A percentile compares a stretch with the other conserved stretches of the same genome.
Evolutionary conservation across 2,113 vertebrate genomes (phyloP).

Genomic region (Malurus alboscapulatus): DNA sequence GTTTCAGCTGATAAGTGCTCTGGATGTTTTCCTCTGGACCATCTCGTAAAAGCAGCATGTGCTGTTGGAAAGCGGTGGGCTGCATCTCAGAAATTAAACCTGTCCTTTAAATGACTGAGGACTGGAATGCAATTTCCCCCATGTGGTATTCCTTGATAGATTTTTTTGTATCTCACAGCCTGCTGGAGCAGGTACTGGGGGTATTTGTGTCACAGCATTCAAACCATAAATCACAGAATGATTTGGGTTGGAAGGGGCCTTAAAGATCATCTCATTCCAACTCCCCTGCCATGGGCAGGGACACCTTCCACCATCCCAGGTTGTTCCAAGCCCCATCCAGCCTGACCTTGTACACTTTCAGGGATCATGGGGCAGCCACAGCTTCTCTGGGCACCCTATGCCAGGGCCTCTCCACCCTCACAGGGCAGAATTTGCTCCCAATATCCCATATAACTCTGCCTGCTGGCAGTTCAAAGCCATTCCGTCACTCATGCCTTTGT

Average conservation of each 20-base stretch:
- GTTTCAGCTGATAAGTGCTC: constrained; percentile 19
- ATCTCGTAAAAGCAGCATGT: background rate
- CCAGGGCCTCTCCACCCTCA: background rate
- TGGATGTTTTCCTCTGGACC: constrained; percentile 5
- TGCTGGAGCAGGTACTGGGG: background rate
- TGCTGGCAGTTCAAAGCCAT: background rate
- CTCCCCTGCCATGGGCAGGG: background rate
- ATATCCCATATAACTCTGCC: background rate
- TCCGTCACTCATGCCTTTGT: background rate
- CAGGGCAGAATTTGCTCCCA: background rate
- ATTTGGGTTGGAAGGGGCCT: background rate
- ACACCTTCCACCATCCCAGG: accelerated
- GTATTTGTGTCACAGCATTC: background rate
- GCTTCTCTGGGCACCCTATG: background rate
- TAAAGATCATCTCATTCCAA: background rate
- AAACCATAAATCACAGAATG: background rate
- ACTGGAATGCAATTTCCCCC: background rate
- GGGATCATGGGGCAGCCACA: background rate
- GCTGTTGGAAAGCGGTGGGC: background rate
- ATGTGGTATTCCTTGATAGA: background rate
- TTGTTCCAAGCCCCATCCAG: accelerated
- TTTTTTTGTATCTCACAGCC: background rate
- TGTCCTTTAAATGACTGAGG: background rate
- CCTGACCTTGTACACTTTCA: background rate
- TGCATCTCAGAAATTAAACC: background rate